Conservation (phyloP, 2,888 invertebrate species). For the Melipona beecheii region DNA sequence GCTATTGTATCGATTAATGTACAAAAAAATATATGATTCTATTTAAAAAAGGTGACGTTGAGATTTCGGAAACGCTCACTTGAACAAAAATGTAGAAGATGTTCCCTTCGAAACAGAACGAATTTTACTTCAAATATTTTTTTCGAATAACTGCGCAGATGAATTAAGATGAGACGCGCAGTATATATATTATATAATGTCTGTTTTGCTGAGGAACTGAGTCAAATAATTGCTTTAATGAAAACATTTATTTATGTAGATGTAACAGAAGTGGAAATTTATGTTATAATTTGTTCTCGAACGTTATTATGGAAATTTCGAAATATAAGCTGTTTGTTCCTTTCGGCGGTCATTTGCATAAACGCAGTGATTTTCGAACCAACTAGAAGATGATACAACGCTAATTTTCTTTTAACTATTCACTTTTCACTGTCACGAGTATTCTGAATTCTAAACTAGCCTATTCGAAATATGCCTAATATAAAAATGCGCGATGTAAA, state of each 20-base stretch:
- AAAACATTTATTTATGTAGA: conserved; percentile 1
- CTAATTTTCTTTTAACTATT: conserved; percentile 41
- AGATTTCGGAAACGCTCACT: too few species aligned
- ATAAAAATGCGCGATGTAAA: not conserved
- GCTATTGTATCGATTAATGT: too few species aligned
- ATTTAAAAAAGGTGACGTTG: too few species aligned
- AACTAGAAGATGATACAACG: conserved; percentile 5
- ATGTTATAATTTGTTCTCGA: conserved; percentile 2
- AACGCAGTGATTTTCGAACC: conserved; percentile 30
- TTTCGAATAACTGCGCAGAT: too few species aligned
- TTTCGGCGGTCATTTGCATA: conserved; percentile 43
- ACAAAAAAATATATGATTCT: too few species aligned
- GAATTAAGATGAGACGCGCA: too few species aligned
- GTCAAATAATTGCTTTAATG: not conserved
- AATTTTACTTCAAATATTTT: too few species aligned
- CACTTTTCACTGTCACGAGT: conserved; percentile 9
- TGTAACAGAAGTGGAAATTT: conserved; percentile 1
- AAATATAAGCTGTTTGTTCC: conserved; percentile 41
- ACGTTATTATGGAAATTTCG: conserved; percentile 47
- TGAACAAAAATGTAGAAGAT: too few species aligned
- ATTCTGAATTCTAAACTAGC: not conserved
- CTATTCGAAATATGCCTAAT: not conserved
- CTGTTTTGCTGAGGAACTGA: not conserved
- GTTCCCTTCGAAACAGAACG: too few species aligned
- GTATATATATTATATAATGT: too few species aligned